Evolutionary conservation across 2,888 invertebrate species (phyloP).

Genomic region (Phyllotreta cruciferae): DNA sequence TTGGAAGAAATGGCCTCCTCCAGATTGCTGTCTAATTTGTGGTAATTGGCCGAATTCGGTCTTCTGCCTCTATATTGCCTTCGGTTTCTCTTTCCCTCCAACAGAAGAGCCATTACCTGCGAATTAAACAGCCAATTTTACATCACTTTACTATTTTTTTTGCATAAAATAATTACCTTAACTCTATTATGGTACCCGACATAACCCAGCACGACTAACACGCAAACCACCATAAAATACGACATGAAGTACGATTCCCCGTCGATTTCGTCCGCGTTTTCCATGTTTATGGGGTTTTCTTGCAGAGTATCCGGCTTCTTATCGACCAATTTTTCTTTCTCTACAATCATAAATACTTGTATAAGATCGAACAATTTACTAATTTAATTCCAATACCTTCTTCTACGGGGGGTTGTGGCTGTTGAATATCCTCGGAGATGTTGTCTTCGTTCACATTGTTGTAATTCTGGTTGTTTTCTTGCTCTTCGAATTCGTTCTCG

Average conservation of each 20-base stretch:
- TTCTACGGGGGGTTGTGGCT: background rate
- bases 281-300: slow-evolving; percentile 36
- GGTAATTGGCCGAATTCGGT: slow-evolving; percentile 69
- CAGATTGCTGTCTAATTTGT: slow-evolving; percentile 71
- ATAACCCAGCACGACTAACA: slow-evolving; percentile 68
- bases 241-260: slow-evolving; percentile 73
- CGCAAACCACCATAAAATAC: slow-evolving; percentile 70
- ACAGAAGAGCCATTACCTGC: slow-evolving; percentile 69
- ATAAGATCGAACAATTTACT: background rate
- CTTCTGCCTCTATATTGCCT: slow-evolving; percentile 62
- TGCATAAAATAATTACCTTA: slow-evolving; percentile 56
- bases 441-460: background rate
- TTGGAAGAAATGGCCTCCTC: slow-evolving; percentile 72
- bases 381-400: background rate
- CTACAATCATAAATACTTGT: slow-evolving; percentile 17
- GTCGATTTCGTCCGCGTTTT: slow-evolving; percentile 51
- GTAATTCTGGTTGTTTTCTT: too few species aligned
- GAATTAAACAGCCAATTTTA: background rate
- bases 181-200: slow-evolving; percentile 71
- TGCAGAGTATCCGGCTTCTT: slow-evolving; percentile 39
- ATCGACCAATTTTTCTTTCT: slow-evolving; percentile 11
- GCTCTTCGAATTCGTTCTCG: too few species aligned
- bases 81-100: slow-evolving; percentile 66
- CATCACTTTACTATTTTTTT: slow-evolving; percentile 33
- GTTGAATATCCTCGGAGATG: background rate